Conservation (phyloP, 2,888 invertebrate genomes). For the Lottia scabra region DNA sequence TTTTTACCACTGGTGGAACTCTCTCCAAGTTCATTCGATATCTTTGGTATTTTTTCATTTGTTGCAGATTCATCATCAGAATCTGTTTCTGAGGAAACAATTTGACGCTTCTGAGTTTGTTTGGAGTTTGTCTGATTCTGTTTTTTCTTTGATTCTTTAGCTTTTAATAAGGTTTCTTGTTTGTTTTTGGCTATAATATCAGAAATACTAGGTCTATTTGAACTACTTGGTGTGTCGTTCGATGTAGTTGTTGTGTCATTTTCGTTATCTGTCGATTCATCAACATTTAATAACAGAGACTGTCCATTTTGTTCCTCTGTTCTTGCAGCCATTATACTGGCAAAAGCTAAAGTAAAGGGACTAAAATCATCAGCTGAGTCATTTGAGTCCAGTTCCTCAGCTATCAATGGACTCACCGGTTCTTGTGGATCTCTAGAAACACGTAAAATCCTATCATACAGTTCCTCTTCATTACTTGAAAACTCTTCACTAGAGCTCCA, state of each 20-base stretch:
- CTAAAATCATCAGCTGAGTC: slow-evolving; percentile 35
- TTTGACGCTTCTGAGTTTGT: slow-evolving; percentile 14
- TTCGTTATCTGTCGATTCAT: slow-evolving; percentile 17
- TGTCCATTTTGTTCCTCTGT: slow-evolving; percentile 31
- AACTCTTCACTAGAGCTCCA: slow-evolving; percentile 56
- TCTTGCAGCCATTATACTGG: slow-evolving; percentile 52
- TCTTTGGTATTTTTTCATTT: slow-evolving; percentile 13
- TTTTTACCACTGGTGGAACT: slow-evolving; percentile 7
- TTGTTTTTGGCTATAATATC: slow-evolving; percentile 49
- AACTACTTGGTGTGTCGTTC: slow-evolving; percentile 16
- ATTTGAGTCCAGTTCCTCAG: slow-evolving; percentile 18
- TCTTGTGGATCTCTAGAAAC: slow-evolving; percentile 24
- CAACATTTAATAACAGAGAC: slow-evolving; percentile 32
- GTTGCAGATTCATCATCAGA: slow-evolving; percentile 13
- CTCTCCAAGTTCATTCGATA: slow-evolving; percentile 14
- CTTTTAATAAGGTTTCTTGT: slow-evolving; percentile 30
- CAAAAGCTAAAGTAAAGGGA: slow-evolving; percentile 56
- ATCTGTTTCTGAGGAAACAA: slow-evolving; percentile 24
- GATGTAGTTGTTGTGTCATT: not conserved
- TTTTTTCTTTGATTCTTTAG: slow-evolving; percentile 27
- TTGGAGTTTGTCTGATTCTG: slow-evolving; percentile 29
- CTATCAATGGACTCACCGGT: not conserved
- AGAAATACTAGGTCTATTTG: slow-evolving; percentile 36
- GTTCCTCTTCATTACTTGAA: slow-evolving; percentile 50
- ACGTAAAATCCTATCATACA: slow-evolving; percentile 49